Percentiles rank a stretch among this genome's conserved stretches.
Conservation (phyloP, 53 echinoderm and acorn worm species). For the Astropecten irregularis region DNA sequence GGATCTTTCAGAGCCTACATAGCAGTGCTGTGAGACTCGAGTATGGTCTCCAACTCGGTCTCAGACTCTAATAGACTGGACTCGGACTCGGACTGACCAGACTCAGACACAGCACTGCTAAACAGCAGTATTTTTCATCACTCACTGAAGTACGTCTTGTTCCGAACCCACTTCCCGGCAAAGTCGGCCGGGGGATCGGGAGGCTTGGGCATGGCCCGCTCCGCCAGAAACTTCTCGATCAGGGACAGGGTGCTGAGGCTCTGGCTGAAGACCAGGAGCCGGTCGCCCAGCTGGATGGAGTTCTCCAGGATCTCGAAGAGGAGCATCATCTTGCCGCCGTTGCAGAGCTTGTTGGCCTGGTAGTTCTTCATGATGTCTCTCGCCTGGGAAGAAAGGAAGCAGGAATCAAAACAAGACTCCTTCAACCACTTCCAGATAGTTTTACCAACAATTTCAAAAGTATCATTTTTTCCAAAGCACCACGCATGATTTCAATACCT, state of each 20-base stretch:
- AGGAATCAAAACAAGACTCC: too few species aligned
- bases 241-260: slow-evolving; percentile 87
- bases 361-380: slow-evolving; percentile 96
- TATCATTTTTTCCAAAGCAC: too few species aligned
- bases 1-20: too few species aligned
- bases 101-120: too few species aligned
- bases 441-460: too few species aligned
- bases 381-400: slow-evolving; percentile 46
- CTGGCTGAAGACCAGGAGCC: slow-evolving; percentile 95
- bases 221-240: slow-evolving; percentile 92
- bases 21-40: too few species aligned
- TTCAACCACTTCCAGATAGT: too few species aligned
- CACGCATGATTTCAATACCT: too few species aligned
- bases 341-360: slow-evolving; percentile 65
- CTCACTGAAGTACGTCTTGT: slow-evolving; percentile 95
- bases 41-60: too few species aligned
- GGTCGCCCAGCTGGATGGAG: slow-evolving; percentile 82
- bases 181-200: slow-evolving; percentile 78
- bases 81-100: too few species aligned
- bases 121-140: too few species aligned
- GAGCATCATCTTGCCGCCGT: slow-evolving; percentile 92
- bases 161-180: slow-evolving; percentile 82
- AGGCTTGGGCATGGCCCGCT: slow-evolving; percentile 72
- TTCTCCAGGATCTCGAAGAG: slow-evolving; percentile 91
- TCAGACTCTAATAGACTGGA: too few species aligned